Evolutionary conservation across 2,888 invertebrate species (phyloP), one percentile per base, ranked within the genome.

Genomic region (Prostheceraeus crozeri): DNA sequence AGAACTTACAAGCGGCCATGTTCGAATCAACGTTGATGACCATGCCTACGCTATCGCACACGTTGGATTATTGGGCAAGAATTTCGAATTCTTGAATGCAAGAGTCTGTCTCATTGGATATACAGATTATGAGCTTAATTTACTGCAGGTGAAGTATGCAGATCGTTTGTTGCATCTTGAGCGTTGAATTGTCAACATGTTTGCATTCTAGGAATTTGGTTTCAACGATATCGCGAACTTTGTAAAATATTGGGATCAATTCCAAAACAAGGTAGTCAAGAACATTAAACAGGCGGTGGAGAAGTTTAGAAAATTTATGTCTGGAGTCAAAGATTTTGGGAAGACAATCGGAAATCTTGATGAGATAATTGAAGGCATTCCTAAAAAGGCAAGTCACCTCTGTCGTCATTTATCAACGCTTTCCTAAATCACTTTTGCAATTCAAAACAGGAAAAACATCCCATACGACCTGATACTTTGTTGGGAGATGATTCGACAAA

Each of bases 101-200:
- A 48, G 28, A 48, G 6, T 48, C 3, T 48, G 48, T 30, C 14
- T 48, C 4, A 48, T 48, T 23, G 68, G 68, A 1, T 62, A 63
- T 4, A 64, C 68, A 1, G 63, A 61, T 19, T 69, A 69, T 52
- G 63, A 65, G 35, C 35, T 69, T 10, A 68, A 69, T 54, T 65
- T 69, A n/a, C 53, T 69, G 6, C 65, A 69, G 65, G 69, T n/a
- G n/a, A n/a, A n/a, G n/a, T n/a, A n/a, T n/a, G n/a, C n/a, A n/a
- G n/a, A n/a, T n/a, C n/a, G n/a, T n/a, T n/a, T n/a, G n/a, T n/a
- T n/a, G n/a, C n/a, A n/a, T n/a, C n/a, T n/a, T n/a, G n/a, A n/a
- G n/a, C n/a, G n/a, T n/a, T n/a, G n/a, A n/a, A n/a, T n/a, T n/a
- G n/a, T n/a, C n/a, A n/a, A n/a, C n/a, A n/a, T n/a, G n/a, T n/a